Evolutionary conservation across 2,888 invertebrate species (phyloP), one percentile per base, ranked within the genome.

Genomic region (Hypselothyrea guttata): DNA sequence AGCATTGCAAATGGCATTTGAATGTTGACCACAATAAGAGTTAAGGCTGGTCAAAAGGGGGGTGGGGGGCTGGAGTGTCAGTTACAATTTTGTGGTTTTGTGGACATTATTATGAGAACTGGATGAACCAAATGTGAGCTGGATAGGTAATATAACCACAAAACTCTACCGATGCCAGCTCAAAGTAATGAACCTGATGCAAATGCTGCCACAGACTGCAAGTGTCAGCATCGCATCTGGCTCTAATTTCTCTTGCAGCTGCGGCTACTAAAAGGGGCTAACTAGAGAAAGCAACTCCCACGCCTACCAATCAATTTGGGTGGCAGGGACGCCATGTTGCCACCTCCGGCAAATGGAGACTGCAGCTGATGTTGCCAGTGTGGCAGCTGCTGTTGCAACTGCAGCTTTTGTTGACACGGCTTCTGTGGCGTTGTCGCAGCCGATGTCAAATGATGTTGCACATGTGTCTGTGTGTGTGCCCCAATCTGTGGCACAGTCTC

Each of bases 381-480:
- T 4, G 59, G 54, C 49, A 35, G 63, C 68, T 38, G 71, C 54
- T 64, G 56, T 44, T 54, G 45, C 34, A 35, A 48, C 18, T 67
- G 65, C 70, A 58, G 76, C 79, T 66, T 75, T 69, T 76, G 74
- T 78, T 78, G 78, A 79, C 79, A 77, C 52, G 77, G 66, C 73
- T 75, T 72, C 56, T 81, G 71, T 68, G 84, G 74, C 74, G 58
- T 71, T 81, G 84, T 84, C 60, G 71, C 84, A 81, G 69, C 75
- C 63, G 78, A 69, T 82, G 81, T 74, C 84, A 71, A 78, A 75
- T 75, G 67, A 71, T 84, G 71, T 69, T 58, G 49, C n/a, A n/a
- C n/a, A n/a, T 56, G 61, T 53, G 64, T 66, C 16, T 60, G 70
- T 61, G 58, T 71, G 59, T 71, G 57, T 48, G 55, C 16, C 63